Conservation (phyloP, 53 echinoderm and acorn worm genomes). For the Stichopus horrens region DNA sequence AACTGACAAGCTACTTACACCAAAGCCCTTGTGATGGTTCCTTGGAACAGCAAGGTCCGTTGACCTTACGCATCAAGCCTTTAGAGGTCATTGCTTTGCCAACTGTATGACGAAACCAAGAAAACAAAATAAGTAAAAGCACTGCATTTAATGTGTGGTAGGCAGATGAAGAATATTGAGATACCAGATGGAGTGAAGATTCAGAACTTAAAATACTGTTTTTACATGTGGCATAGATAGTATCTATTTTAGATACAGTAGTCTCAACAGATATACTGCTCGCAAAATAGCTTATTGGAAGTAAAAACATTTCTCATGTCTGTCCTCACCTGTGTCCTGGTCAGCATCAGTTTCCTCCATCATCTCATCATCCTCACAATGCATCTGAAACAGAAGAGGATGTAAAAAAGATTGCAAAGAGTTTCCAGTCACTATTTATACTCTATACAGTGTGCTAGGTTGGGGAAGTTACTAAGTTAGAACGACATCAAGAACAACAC, state of each 20-base stretch:
- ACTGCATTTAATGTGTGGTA: neutral
- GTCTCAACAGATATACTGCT: too few relatives aligned
- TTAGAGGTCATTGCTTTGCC: conserved; percentile 9
- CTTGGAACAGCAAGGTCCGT: conserved; percentile 7
- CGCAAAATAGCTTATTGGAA: too few relatives aligned
- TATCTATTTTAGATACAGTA: too few relatives aligned
- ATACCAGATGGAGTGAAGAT: too few relatives aligned
- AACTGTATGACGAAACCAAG: neutral
- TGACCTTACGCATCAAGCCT: neutral
- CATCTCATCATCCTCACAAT: neutral
- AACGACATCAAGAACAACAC: too few relatives aligned
- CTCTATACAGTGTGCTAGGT: too few relatives aligned
- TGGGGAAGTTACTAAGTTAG: too few relatives aligned
- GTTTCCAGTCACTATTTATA: too few relatives aligned
- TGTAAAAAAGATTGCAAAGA: too few relatives aligned
- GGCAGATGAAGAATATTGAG: too few relatives aligned
- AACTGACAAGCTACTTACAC: conserved; percentile 12
- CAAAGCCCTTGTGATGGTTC: neutral
- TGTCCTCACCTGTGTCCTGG: neutral
- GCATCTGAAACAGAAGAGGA: neutral
- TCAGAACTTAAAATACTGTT: too few relatives aligned
- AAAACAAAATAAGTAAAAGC: neutral
- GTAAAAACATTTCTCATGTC: neutral
- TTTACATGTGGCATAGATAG: too few relatives aligned
- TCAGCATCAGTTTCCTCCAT: neutral